Evolutionary conservation across 2,888 invertebrate species (phyloP), one percentile per base, ranked within the genome.

Genomic region (Helobdella robusta): DNA sequence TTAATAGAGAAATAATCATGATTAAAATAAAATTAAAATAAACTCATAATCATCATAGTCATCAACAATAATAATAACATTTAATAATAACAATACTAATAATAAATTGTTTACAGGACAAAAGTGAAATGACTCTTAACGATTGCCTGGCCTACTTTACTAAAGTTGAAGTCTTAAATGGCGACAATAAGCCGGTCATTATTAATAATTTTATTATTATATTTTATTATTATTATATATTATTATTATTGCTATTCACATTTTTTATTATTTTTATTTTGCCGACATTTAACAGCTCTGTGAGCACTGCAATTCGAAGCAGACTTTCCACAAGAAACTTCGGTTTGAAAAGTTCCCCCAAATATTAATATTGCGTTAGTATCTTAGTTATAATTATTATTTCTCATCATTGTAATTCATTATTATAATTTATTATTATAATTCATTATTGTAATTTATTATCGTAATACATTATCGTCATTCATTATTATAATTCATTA

Each of bases 281-380:
- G n/a, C 32, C 8, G 32, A n/a, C 25, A 3, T 56, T 5, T 25
- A 5, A 25, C 56, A 56, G 56, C 28, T 30, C n/a, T 56, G 56
- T 28, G 56, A 56, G n/a, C 20, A 56, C 32, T 56, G 56, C 56
- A n/a, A 56, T 30, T 56, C 56, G 28, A 56, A 28, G 32, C 56
- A 20, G 28, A 56, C 20, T 8, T 56, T 56, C 28, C 56, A 30
- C 30, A 56, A 56, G 32, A 28, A 32, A 4, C 32, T 30, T 30
- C 28, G 18, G 28, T 30, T 56, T 32, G 56, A 56, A 30, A 56
- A 56, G 32, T 56, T 56, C 32, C 56, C 56, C n/a, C 56, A 56
- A 2, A 56, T 56, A 25, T 32, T 56, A 28, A 56, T 56, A 25
- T 25, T 56, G n/a, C 56, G 56, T 56, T n/a, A n/a, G n/a, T n/a